Percentiles rank a stretch among this genome's conserved stretches.
These are phyloP conservation scores for Oreotrochilus melanogaster DNA, from an alignment of 2,113 vertebrate species.

Conservation along the genomic window DNA sequence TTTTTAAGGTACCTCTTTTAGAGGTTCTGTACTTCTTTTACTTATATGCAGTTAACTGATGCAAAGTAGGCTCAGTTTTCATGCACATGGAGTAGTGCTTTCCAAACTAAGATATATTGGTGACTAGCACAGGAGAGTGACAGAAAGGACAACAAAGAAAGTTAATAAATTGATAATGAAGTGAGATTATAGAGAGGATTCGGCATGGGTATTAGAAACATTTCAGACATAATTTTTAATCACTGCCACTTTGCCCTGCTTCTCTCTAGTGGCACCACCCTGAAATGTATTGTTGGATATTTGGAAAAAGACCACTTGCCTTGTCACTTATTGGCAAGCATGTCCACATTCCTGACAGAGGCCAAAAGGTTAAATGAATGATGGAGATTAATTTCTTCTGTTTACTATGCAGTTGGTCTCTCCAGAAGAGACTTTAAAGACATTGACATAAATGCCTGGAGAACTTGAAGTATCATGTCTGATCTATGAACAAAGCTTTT, in stretches of 20 bases:
- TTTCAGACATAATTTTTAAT: slow-evolving; percentile 50
- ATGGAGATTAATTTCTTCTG: neutral
- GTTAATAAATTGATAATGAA: slow-evolving; percentile 64
- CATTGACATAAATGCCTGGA: neutral
- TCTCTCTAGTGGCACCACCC: neutral
- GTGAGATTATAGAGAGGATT: slow-evolving; percentile 50
- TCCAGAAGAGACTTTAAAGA: neutral
- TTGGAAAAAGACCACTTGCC: slow-evolving; percentile 23
- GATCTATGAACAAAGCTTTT: neutral
- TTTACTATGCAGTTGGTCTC: neutral
- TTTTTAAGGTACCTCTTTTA: neutral
- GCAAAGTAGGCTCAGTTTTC: neutral
- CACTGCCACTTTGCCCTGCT: neutral
- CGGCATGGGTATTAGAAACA: slow-evolving; percentile 43
- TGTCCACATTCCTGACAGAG: neutral
- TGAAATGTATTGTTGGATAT: neutral
- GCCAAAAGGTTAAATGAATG: neutral
- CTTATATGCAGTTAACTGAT: neutral
- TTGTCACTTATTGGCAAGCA: neutral
- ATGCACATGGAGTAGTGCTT: neutral
- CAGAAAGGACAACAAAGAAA: slow-evolving; percentile 36
- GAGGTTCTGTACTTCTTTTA: neutral
- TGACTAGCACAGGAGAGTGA: neutral
- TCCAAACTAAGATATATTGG: neutral
- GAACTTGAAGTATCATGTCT: neutral